phyloP scores from a whole-genome alignment of 2,113 vertebrate species.

The Calypte anna region DNA sequence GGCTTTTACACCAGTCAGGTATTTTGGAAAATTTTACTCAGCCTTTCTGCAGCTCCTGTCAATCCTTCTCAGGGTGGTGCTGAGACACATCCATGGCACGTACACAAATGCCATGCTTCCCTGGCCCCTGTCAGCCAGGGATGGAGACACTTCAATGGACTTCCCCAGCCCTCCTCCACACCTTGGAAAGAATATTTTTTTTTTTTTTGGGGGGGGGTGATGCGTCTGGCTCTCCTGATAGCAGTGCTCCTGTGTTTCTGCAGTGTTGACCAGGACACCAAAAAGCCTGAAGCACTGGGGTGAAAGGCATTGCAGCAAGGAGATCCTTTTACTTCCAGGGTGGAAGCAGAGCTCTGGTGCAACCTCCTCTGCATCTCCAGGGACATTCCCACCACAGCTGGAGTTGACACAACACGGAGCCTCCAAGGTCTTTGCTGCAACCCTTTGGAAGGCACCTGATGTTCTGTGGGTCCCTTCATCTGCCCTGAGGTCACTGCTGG shows the following conservation, averaged over 20 bases:
- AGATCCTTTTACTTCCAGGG: not conserved
- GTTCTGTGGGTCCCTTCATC: not conserved
- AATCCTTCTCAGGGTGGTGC: conserved; percentile 13
- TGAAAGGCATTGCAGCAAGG: not conserved
- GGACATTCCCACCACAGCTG: not conserved
- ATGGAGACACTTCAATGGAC: not conserved
- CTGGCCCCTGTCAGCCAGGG: not conserved
- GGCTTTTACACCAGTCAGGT: conserved; percentile 57
- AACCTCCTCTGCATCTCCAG: not conserved
- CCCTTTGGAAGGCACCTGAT: not conserved
- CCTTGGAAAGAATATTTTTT: not conserved
- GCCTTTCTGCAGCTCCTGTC: conserved; percentile 64
- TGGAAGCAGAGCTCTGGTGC: accelerated
- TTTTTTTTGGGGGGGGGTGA: accelerated
- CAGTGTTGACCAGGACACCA: not conserved
- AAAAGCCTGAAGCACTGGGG: not conserved
- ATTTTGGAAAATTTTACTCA: conserved; percentile 71
- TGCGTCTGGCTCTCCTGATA: not conserved
- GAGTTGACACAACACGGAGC: accelerated
- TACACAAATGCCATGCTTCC: not conserved
- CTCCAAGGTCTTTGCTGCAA: not conserved
- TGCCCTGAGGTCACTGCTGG: not conserved
- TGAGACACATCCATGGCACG: not conserved
- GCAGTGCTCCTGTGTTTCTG: not conserved
- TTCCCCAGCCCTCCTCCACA: not conserved